These are phyloP conservation scores for Rhombomys opimus DNA, from an alignment of 2,113 vertebrate species.

Conservation along the genomic window DNA sequence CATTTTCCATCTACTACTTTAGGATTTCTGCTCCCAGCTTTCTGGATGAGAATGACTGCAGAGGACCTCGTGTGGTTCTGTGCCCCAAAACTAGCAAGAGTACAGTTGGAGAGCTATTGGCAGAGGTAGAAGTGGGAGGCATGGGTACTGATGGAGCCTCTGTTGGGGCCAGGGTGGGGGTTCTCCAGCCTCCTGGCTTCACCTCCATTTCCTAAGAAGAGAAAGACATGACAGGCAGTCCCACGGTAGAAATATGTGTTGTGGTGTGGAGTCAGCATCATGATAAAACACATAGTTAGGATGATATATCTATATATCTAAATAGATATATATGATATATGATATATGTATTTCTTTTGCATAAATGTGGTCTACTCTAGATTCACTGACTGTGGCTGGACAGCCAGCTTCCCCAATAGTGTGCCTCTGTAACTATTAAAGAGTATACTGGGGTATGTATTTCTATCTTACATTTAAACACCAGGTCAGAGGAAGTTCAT, in stretches of 20 bases:
- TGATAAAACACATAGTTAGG: neutral
- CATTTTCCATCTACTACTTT: neutral
- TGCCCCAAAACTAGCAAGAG: neutral
- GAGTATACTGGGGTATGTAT: neutral
- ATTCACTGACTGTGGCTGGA: accelerated
- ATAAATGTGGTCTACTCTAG: accelerated
- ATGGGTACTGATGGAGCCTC: accelerated
- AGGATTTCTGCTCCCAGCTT: neutral
- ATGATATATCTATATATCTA: neutral
- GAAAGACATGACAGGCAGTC: neutral
- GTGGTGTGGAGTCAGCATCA: accelerated
- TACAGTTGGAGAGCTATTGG: accelerated
- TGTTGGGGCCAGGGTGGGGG: accelerated
- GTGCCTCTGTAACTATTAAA: neutral
- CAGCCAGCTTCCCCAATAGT: neutral
- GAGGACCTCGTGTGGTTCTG: accelerated
- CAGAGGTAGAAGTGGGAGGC: neutral
- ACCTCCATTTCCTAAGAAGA: neutral
- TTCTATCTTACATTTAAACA: constrained; percentile 48
- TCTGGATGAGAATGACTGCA: neutral
- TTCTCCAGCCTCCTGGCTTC: neutral
- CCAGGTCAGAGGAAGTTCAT: constrained; percentile 80
- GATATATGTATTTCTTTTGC: neutral
- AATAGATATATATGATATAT: neutral
- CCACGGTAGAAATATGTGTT: accelerated